phyloP scores from a whole-genome alignment of 2,797 vertebrate genomes.

The Enteromius anoplus region DNA sequence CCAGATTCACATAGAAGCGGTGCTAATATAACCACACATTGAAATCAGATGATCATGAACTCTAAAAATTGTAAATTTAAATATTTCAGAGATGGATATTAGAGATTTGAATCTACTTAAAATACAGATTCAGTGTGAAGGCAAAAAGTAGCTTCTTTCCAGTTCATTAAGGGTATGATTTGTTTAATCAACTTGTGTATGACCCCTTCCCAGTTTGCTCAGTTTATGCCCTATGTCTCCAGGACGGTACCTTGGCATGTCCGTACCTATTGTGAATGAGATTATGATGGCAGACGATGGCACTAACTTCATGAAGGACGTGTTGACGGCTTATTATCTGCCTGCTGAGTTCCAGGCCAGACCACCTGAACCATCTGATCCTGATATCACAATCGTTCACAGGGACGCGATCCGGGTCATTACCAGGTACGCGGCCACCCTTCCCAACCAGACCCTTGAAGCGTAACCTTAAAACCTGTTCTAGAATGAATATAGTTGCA shows the following conservation, averaged over 20 bases:
- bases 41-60: too few species aligned
- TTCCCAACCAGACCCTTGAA: background rate
- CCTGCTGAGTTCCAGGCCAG: conserved; percentile 76
- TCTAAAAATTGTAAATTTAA: background rate
- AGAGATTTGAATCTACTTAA: background rate
- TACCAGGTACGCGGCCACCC: conserved; percentile 71
- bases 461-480: background rate
- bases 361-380: conserved; percentile 73
- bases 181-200: too few species aligned
- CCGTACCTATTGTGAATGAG: conserved; percentile 79
- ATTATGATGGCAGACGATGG: conserved; percentile 76
- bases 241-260: conserved; percentile 84
- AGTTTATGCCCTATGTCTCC: background rate
- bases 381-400: conserved; percentile 76
- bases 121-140: background rate
- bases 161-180: background rate
- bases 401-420: conserved; percentile 76
- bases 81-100: background rate
- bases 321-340: conserved; percentile 80
- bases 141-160: background rate
- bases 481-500: background rate
- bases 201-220: background rate
- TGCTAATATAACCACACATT: too few species aligned
- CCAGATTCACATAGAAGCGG: too few species aligned
- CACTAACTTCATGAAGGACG: conserved; percentile 69